phyloP scores from a whole-genome alignment of 2,113 vertebrate species.

The Chloropsis hardwickii region DNA sequence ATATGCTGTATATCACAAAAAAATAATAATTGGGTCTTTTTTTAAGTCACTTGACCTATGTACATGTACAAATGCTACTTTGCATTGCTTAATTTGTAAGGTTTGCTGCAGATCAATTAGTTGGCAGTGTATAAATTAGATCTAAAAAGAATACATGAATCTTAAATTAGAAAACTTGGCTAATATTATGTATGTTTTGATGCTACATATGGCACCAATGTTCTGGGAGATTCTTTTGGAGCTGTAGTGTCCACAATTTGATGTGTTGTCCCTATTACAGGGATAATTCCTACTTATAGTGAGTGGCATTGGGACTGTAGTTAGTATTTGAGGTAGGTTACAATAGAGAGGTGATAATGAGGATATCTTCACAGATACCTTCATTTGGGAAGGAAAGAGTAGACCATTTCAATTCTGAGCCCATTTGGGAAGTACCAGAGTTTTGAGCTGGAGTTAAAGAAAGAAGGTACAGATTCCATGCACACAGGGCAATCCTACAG shows the following conservation, averaged over 20 bases:
- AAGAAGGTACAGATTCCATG: background rate
- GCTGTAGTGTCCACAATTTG: background rate
- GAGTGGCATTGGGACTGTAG: background rate
- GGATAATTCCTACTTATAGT: background rate
- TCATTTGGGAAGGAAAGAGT: background rate
- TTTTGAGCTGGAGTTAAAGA: background rate
- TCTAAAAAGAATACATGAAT: background rate
- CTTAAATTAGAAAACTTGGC: background rate
- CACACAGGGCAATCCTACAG: background rate
- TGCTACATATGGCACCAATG: background rate
- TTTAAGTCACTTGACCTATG: background rate
- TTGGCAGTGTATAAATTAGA: background rate
- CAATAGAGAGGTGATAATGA: rapidly evolving
- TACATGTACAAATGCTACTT: background rate
- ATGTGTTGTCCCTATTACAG: rapidly evolving
- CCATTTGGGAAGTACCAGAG: background rate
- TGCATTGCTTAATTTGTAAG: background rate
- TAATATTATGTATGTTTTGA: background rate
- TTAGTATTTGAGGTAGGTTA: background rate
- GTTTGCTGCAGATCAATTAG: background rate
- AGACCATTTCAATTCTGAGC: background rate
- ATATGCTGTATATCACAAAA: background rate
- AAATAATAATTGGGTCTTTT: background rate
- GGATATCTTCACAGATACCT: background rate
- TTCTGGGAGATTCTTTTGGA: background rate